Base-by-base conservation (phyloP, 1,140 invertebrate genomes). In the Agraylea sexmaculata region DNA sequence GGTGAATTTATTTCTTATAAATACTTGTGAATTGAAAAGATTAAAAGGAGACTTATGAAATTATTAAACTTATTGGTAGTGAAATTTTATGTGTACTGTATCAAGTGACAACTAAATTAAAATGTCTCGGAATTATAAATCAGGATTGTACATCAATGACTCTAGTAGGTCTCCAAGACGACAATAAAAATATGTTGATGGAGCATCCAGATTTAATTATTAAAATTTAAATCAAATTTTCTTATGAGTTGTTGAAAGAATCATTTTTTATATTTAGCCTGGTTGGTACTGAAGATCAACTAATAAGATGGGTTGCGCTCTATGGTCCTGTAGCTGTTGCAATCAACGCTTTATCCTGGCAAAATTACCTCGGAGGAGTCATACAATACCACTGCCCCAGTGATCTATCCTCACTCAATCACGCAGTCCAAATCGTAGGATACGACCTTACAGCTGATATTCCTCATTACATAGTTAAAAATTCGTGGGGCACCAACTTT, bases 331-430 rank as follows among this genome's bases (percentile, higher is more conserved):
- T 90, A 0, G 70, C 77, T 1, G 83, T 75, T 1, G 81, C 82
- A 0, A 80, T 90, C 0, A 89, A 91, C 64, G 86, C 85, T 1
- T 65, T 80, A 10, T 77, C 77, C 2, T 92, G 88, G 88, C 83
- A 89, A 55, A 80, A 87, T 58, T 91, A 91, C 57, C 65, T 88
- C 5, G 85, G 83, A 1, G 88, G 87, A 1, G 72, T 89, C 22
- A 86, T 92, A 53, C 78, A 87, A 52, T 84, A 73, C 53, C 78
- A 88, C 52, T 89, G 86, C 63, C 73, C 77, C 31, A 70, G 70
- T 4, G 59, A 63, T 11, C 57, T 68, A 2, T 59, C 67, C 11
- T 75, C 75, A 50, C 55, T 78, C 17, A 91, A 91, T 63, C 88
- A 91, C 58, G 86, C 87, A 2, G 83, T 89, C 0, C 75, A 84